phyloP scores from a whole-genome alignment of 2,888 invertebrate genomes.

The Lasioglossum lativentre region DNA sequence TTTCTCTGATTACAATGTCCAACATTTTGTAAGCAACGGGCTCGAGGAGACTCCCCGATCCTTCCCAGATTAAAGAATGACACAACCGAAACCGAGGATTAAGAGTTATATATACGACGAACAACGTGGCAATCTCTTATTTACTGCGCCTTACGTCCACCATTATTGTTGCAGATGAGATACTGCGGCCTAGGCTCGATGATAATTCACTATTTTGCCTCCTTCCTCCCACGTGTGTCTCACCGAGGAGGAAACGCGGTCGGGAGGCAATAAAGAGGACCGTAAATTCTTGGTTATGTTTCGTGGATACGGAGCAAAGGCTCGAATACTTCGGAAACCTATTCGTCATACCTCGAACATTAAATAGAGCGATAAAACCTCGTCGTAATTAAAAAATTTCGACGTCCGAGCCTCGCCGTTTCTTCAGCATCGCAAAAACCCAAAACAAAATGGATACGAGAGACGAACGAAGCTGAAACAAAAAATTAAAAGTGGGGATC shows the following conservation, averaged over 20 bases:
- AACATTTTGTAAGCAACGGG: not conserved
- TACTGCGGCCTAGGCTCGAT: constrained; percentile 57
- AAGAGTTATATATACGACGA: constrained; percentile 28
- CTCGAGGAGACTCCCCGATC: not conserved
- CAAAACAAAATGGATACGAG: too few relatives aligned
- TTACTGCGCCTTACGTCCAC: constrained; percentile 58
- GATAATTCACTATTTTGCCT: constrained; percentile 65
- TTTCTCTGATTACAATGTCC: not conserved
- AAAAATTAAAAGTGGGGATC: too few relatives aligned
- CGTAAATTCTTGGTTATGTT: constrained; percentile 68
- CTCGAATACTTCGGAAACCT: constrained; percentile 41
- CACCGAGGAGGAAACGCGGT: constrained; percentile 53
- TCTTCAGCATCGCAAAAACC: too few relatives aligned
- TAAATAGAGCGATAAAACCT: not conserved
- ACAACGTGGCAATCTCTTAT: constrained; percentile 63
- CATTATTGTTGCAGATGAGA: constrained; percentile 61
- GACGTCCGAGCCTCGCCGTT: too few relatives aligned
- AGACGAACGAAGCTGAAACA: not conserved
- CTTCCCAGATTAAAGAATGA: not conserved
- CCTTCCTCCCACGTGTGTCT: constrained; percentile 55
- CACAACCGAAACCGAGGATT: not conserved
- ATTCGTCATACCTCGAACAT: not conserved
- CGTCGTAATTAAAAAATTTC: not conserved
- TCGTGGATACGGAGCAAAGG: constrained; percentile 53
- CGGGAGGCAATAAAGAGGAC: constrained; percentile 67